phyloP scores from a whole-genome alignment of 2,888 invertebrate genomes.

The Teinopalpus imperialis region DNA sequence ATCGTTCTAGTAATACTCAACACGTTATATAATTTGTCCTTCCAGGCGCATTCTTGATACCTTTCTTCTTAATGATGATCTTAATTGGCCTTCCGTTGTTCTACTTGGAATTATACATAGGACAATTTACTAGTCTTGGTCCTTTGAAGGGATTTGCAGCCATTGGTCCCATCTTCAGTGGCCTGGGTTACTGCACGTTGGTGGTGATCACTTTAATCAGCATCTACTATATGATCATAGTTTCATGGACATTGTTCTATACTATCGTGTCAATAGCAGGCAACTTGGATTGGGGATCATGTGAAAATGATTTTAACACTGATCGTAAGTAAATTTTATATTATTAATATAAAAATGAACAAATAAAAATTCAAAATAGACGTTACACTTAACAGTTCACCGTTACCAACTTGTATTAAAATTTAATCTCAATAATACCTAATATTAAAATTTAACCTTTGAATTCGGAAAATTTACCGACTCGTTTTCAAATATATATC shows the following conservation, averaged over 20 bases:
- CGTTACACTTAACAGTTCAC: too few relatives aligned
- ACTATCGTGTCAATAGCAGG: conserved; percentile 85
- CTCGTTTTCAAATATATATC: too few relatives aligned
- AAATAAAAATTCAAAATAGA: too few relatives aligned
- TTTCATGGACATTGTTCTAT: conserved; percentile 89
- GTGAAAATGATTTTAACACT: conserved; percentile 83
- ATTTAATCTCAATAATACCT: too few relatives aligned
- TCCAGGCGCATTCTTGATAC: conserved; percentile 88
- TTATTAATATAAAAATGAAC: too few relatives aligned
- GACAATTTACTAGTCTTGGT: conserved; percentile 90
- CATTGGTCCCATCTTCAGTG: conserved; percentile 84
- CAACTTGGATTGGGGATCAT: conserved; percentile 86
- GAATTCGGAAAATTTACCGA: too few relatives aligned
- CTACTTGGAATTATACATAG: conserved; percentile 89
- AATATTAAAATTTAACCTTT: too few relatives aligned
- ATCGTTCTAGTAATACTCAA: too few relatives aligned
- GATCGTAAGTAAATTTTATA: conserved; percentile 67
- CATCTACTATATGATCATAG: conserved; percentile 91
- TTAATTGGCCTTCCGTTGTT: conserved; percentile 90
- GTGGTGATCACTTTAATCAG: conserved; percentile 87
- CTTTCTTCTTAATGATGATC: conserved; percentile 88
- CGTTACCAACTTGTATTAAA: too few relatives aligned
- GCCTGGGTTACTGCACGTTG: conserved; percentile 85
- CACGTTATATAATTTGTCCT: too few relatives aligned
- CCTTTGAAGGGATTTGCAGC: conserved; percentile 84